Base-by-base conservation (phyloP, 2,888 invertebrate species). In the Chloroclysta siterata region DNA sequence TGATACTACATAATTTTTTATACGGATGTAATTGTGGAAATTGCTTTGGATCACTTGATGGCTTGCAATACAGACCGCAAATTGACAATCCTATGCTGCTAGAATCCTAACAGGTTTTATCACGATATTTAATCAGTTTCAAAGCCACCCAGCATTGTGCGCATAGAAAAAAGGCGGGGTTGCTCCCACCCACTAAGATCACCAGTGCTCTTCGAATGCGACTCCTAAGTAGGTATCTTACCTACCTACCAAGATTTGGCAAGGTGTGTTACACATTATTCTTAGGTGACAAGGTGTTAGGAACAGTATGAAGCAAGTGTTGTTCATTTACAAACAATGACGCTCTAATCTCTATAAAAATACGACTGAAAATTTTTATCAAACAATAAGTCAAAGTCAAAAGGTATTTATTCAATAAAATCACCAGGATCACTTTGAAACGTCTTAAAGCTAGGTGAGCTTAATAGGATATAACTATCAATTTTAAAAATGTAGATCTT, bases 241-340 rank as follows among this genome's bases (percentile, higher is more conserved):
- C 1, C 42, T 42, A 42, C n/a, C 42, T 42, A 15, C 63, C 73
- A 74, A 65, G 70, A 74, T 63, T 82, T 83, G 80, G 82, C 80
- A 81, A 72, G 66, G 71, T 46, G 17, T 50, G 13, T 15, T 48
- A 57, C 14, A 48, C 52, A 61, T 47, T 13, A 57, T 17, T 56
- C 22, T 36, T 36, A 52, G 28, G 36, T 17, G 60, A 65, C 41
- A 58, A 60, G 60, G 28, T 42, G 41, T 41, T 44, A 50, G 33
- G 42, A 52, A 65, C 50, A 47, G 61, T 56, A 58, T 53, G 42
- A 15, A 55, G 47, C 64, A 47, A 57, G 62, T 60, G 42, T 8
- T 57, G 52, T 50, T 53, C 60, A 51, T 44, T 39, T 33, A 59
- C 22, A 42, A 50, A 50, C 17, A 57, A 42, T 48, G 11, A 41